Evolutionary conservation across 2,113 vertebrate species (phyloP).

Genomic region (Talpa occidentalis): DNA sequence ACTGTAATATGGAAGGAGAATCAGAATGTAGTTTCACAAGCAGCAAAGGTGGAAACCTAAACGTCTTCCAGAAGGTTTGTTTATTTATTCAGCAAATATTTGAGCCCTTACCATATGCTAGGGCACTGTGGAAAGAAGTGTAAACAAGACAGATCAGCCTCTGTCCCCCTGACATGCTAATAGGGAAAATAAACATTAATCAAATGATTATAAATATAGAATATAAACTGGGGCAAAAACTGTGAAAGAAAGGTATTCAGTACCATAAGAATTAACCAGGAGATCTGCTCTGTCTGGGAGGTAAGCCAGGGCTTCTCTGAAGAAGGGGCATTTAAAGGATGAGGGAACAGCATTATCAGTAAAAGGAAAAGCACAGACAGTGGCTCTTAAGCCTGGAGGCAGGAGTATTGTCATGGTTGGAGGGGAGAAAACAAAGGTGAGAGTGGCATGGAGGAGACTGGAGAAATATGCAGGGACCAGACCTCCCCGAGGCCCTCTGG

Average conservation of each 20-base stretch:
- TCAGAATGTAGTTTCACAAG: not conserved
- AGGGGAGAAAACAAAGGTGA: not conserved
- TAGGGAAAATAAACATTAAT: not conserved
- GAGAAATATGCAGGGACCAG: not conserved
- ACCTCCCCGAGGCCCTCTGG: not conserved
- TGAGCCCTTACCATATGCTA: not conserved
- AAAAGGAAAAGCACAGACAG: not conserved
- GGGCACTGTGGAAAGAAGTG: not conserved
- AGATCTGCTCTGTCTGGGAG: not conserved
- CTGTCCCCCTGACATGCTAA: not conserved
- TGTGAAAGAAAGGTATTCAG: not conserved
- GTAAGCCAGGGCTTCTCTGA: not conserved
- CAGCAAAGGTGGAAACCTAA: not conserved
- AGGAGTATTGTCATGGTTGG: not conserved
- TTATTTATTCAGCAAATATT: not conserved
- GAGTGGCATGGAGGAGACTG: not conserved
- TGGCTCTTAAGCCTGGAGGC: not conserved
- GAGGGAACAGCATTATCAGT: not conserved
- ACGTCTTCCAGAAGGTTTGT: not conserved
- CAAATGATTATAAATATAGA: not conserved
- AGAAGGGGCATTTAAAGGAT: not conserved
- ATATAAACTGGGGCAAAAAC: not conserved
- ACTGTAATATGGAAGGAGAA: not conserved
- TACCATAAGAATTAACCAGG: not conserved
- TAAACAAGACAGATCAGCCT: not conserved